Evolutionary conservation across 2,797 vertebrate species (phyloP), one percentile per base, ranked within the genome.

Genomic region (Adrianichthys oophorus): DNA sequence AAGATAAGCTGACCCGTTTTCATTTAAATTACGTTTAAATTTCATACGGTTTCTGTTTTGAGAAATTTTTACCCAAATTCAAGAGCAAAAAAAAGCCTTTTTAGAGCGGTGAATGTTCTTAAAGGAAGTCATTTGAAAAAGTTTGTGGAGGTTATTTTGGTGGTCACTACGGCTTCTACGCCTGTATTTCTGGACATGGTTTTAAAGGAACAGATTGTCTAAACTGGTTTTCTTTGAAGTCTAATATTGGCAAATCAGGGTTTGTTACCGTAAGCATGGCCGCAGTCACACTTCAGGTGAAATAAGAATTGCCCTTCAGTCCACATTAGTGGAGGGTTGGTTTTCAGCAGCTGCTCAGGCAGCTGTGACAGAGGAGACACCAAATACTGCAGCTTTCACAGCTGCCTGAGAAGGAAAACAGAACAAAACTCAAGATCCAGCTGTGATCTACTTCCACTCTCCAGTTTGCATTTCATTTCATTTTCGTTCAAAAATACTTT

Each of bases 211-310:
- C 4, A 52, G 47, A 72, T 66, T 65, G 14, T 59, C 24, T 41
- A 15, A 64, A 51, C 24, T 47, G 41, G 24, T 12, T 60, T 15
- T 47, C 53, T 16, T 53, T 73, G 37, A 17, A 14, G 12, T 45
- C 16, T 23, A 73, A 48, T 65, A 44, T 43, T 49, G 0, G 56
- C 15, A 77, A 73, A 75, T 66, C 15, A 50, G 44, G 48, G 43
- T 26, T 45, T 49, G 14, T 15, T 12, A 51, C 16, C 55, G 18
- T 54, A 56, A 67, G 75, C 50, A 59, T n/a, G 5, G 19, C 32
- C 4, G 8, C 18, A 8, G 4, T 41, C 63, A 17, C 15, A 8
- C 17, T 26, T 15, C 5, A n/a, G 18, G 40, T 53, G 15, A 59
- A 56, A 65, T 21, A 37, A 17, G 10, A 13, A 37, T 70, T 57